Base-by-base conservation (phyloP, 2,113 vertebrate genomes). In the Egretta garzetta region DNA sequence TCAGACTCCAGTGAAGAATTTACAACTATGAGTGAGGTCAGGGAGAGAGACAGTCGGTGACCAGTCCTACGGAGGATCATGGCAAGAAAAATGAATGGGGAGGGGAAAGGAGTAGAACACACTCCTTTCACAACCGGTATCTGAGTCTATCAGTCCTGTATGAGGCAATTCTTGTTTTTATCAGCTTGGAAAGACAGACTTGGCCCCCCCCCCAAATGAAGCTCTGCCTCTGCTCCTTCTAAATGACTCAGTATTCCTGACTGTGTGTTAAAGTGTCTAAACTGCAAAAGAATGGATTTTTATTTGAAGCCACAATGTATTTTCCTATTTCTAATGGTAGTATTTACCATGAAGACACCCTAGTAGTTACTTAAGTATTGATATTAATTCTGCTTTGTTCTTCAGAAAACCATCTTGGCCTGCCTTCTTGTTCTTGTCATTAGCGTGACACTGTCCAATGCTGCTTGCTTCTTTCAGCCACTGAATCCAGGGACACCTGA, bases 381-480 rank as follows among this genome's bases (percentile, higher is more conserved):
- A 55, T 30, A 43, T 27, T 21, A 80, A 53, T 66, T 93, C 9
- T 95, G 18, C 59, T 95, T 88, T 87, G 73, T 91, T 68, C 4
- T 89, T 52, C 85, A 97, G 96, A 97, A 94, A 21, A 41, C 53
- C 30, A 53, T 58, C 19, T 39, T 93, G 85, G 66, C 32, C 66
- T 96, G 74, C 67, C 84, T 96, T 53, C 49, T 96, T 59, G 52
- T 66, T 76, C 66, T 97, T 68, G 63, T 82, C 14, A 7, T 80
- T 58, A 73, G 35, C 0, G 6, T 90, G 58, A 35, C 67, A 19
- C 19, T 58, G 6, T 92, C 74, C 62, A 73, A 82, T 55, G 93
- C 93, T n/a, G 6, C 4, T 26, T 96, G 96, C 64, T 3, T 1
- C 60, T 0, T 2, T 1, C 2, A 23, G 5, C 14, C 3, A 8